These are phyloP conservation scores for Nycticorax nycticorax DNA, from an alignment of 2,113 vertebrate species.

Conservation along the genomic window DNA sequence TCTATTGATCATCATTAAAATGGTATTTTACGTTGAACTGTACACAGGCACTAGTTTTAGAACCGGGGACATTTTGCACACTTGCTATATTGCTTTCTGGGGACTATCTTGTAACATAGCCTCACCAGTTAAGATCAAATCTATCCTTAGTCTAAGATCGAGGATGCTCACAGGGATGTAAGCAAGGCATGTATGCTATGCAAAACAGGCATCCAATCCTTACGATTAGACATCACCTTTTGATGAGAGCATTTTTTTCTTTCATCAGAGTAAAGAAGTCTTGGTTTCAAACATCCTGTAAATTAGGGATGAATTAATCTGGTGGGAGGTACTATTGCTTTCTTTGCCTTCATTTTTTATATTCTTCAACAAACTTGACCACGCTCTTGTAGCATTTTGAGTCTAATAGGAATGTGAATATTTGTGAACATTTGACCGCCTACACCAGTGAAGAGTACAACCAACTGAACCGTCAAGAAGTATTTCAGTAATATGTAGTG, in stretches of 20 bases:
- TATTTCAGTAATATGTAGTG: background rate
- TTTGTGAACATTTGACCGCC: background rate
- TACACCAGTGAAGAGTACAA: background rate
- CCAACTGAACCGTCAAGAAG: background rate
- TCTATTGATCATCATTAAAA: background rate
- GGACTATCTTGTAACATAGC: background rate
- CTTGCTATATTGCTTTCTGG: background rate
- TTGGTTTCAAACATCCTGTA: background rate
- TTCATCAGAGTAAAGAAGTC: background rate
- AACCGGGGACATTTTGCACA: background rate
- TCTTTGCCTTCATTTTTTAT: background rate
- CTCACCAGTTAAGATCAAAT: background rate
- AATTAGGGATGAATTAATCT: background rate
- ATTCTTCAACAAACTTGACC: background rate
- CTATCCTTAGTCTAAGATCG: background rate
- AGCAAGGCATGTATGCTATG: rapidly evolving
- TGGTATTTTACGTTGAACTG: background rate
- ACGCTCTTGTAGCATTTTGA: background rate
- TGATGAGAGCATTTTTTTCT: background rate
- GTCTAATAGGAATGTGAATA: background rate
- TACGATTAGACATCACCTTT: background rate
- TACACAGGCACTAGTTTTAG: background rate
- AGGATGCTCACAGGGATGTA: background rate
- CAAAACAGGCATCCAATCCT: background rate
- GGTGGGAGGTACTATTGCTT: background rate